Percentiles rank a stretch among this genome's conserved stretches.
Conservation (phyloP, 1,140 invertebrate genomes). For the Hesperophylax magnus region DNA sequence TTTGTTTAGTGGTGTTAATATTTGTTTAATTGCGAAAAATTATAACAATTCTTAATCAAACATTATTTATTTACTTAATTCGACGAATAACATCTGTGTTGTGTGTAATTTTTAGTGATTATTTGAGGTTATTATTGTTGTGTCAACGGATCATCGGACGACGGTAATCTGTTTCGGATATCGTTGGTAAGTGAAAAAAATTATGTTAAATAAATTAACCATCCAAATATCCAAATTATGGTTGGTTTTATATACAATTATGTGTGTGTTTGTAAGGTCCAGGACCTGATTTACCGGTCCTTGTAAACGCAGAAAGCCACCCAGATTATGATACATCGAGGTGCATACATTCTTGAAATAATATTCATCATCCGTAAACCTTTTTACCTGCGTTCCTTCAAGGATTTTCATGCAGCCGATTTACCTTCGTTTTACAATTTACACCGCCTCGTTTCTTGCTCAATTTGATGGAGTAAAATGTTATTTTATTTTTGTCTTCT, state of each 20-base stretch:
- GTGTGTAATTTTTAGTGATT: conserved; percentile 26
- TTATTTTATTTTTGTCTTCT: too few species aligned
- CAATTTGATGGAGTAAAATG: too few species aligned
- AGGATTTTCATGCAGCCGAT: too few species aligned
- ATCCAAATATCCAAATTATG: background rate
- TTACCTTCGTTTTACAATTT: too few species aligned
- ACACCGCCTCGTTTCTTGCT: too few species aligned
- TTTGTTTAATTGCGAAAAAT: background rate
- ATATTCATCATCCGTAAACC: too few species aligned
- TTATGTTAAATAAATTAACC: background rate
- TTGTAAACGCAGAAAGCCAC: background rate
- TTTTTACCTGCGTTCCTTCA: too few species aligned
- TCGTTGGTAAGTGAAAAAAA: conserved; percentile 23
- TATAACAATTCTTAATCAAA: background rate
- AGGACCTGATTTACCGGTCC: conserved; percentile 36
- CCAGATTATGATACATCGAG: background rate
- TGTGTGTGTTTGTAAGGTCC: background rate
- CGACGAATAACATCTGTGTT: background rate
- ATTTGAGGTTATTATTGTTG: conserved; percentile 29
- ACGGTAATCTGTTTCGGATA: conserved; percentile 12
- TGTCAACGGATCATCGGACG: background rate
- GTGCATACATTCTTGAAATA: too few species aligned
- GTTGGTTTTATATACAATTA: too few species aligned
- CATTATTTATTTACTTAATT: background rate
- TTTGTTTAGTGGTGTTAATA: conserved; percentile 21